These are phyloP conservation scores for Mycetomoellerius zeteki DNA, from an alignment of 1,140 invertebrate genomes.

Conservation along the genomic window DNA sequence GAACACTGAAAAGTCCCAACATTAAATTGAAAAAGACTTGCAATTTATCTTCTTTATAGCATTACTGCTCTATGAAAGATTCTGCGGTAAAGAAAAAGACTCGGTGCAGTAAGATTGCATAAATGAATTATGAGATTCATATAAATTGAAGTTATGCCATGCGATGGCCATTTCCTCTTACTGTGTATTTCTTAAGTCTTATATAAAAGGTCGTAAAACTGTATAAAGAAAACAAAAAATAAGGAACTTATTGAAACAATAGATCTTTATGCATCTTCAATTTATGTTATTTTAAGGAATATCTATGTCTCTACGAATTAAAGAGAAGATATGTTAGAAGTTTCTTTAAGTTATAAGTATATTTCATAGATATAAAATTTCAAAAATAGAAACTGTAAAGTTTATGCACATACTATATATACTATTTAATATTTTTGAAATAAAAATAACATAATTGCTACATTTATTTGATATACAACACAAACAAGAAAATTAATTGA, in stretches of 20 bases:
- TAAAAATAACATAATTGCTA: background rate
- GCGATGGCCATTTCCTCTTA: background rate
- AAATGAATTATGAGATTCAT: slow-evolving; percentile 10
- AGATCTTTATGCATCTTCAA: background rate
- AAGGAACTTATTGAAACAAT: background rate
- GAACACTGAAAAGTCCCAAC: slow-evolving; percentile 19
- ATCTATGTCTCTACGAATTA: background rate
- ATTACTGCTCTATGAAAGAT: slow-evolving; percentile 37
- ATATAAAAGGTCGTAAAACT: background rate
- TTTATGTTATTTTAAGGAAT: background rate
- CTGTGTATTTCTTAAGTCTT: background rate
- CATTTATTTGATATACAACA: background rate
- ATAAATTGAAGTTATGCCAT: background rate
- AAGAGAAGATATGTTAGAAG: background rate
- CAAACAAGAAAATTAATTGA: background rate
- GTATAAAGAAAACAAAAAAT: background rate
- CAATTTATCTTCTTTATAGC: slow-evolving; percentile 46
- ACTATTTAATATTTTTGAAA: background rate
- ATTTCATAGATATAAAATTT: background rate
- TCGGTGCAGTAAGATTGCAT: slow-evolving; percentile 11
- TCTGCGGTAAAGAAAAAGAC: slow-evolving; percentile 25
- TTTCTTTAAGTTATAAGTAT: background rate
- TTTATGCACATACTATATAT: background rate
- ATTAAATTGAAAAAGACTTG: slow-evolving; percentile 57
- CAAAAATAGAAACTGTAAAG: background rate